Evolutionary conservation across 2,888 invertebrate genomes (phyloP).

Genomic region (Chymomyza procnemis): DNA sequence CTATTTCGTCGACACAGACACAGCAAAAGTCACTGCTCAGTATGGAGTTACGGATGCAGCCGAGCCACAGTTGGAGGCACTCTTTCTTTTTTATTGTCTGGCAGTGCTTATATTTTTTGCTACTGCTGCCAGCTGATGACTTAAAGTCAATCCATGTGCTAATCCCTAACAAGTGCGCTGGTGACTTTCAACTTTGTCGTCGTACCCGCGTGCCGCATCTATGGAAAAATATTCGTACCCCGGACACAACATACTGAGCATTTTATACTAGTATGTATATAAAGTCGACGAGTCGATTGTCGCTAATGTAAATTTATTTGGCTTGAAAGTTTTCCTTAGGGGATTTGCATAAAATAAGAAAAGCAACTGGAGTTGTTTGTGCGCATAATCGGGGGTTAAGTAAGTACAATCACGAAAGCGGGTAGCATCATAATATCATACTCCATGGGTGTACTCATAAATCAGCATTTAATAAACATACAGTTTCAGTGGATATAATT

Average conservation of each 20-base stretch:
- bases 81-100: constrained; percentile 37
- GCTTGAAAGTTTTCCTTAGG: constrained; percentile 28
- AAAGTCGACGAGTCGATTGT: constrained; percentile 36
- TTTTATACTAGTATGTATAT: constrained; percentile 5
- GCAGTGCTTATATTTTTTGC: constrained; percentile 36
- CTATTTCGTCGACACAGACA: constrained; percentile 42
- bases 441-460: neutral
- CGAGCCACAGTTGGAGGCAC: constrained; percentile 1
- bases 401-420: neutral
- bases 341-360: constrained; percentile 46
- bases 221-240: constrained; percentile 15
- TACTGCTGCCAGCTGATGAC: constrained; percentile 44
- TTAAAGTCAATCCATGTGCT: constrained; percentile 67
- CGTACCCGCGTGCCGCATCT: neutral
- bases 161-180: constrained; percentile 52
- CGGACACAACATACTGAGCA: neutral
- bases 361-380: constrained; percentile 32
- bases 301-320: constrained; percentile 51
- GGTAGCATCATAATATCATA: neutral
- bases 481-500: neutral
- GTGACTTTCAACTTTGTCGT: constrained; percentile 49
- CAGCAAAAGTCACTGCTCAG: constrained; percentile 20
- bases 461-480: neutral
- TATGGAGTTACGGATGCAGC: constrained; percentile 2
- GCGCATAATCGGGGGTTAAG: neutral